Evolutionary conservation across 2,113 vertebrate genomes (phyloP), one percentile per base, ranked within the genome.

Genomic region (Chionis minor): DNA sequence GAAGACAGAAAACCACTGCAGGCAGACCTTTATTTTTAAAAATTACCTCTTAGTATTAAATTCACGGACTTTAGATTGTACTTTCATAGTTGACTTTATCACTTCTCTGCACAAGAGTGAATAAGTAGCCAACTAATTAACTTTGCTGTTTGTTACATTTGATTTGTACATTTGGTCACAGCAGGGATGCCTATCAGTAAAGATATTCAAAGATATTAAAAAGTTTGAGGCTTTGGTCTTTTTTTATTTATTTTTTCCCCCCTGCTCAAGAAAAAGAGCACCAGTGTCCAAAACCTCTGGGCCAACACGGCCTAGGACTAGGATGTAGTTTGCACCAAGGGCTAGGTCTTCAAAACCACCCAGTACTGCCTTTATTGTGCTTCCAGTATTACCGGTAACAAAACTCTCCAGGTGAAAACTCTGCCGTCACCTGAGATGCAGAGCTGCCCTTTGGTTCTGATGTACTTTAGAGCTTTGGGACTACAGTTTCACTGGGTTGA

Each of bases 81-180:
- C 45, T 90, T 94, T 92, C 33, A 32, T 65, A 90, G 89, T 94
- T 63, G 23, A 20, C 81, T 96, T 96, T 88, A 88, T 84, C 79
- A 63, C 10, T 84, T 67, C 56, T 69, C 52, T 90, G 56, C 89
- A 81, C 59, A 94, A 81, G 85, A 87, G 52, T 14, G 27, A 23
- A 61, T 87, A 81, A 93, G 49, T 27, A 84, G 52, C 21, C 49
- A 35, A 49, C 18, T 56, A 86, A 70, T 94, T 90, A 97, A 77
- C 73, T 92, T 84, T 62, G 79, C 6, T 45, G 14, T 84, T 94
- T 88, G 84, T 92, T 91, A 82, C 5, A 12, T 94, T 74, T 71
- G 54, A 81, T 90, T 93, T 78, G 82, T 88, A 83, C 32, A 49
- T 63, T 84, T 78, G 67, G 90, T 63, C 92, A 70, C 35, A 86